phyloP scores from a whole-genome alignment of 2,888 invertebrate species.

The Lamellibrachia satsuma region DNA sequence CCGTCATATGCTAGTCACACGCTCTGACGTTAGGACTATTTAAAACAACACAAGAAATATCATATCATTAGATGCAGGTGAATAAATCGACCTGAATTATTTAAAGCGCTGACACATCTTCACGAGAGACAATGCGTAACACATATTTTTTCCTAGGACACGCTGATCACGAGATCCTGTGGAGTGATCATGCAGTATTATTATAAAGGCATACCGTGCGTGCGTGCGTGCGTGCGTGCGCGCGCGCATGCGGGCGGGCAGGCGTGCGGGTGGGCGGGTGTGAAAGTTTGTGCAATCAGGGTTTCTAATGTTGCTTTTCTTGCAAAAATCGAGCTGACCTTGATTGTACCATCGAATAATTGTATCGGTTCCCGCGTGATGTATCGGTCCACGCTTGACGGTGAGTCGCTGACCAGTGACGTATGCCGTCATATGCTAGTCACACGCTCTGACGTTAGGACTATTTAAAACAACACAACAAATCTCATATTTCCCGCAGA shows the following conservation, averaged over 20 bases:
- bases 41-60: too few species aligned
- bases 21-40: too few species aligned
- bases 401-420: not conserved
- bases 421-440: not conserved
- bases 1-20: too few species aligned
- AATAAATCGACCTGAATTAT: not conserved
- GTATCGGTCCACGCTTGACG: not conserved
- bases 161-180: too few species aligned
- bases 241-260: not conserved
- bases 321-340: not conserved
- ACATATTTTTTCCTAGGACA: too few species aligned
- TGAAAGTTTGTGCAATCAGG: not conserved
- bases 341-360: not conserved
- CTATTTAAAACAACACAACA: too few species aligned
- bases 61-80: not conserved
- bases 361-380: not conserved
- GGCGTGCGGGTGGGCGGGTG: not conserved
- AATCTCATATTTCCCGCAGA: too few species aligned
- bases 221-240: not conserved
- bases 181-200: too few species aligned
- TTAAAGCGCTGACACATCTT: too few species aligned
- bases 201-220: not conserved
- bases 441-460: too few species aligned
- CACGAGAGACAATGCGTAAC: too few species aligned
- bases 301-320: not conserved